Evolutionary conservation across 2,888 invertebrate species (phyloP), one percentile per base, ranked within the genome.

Genomic region (Xestoiulus laeticollis): DNA sequence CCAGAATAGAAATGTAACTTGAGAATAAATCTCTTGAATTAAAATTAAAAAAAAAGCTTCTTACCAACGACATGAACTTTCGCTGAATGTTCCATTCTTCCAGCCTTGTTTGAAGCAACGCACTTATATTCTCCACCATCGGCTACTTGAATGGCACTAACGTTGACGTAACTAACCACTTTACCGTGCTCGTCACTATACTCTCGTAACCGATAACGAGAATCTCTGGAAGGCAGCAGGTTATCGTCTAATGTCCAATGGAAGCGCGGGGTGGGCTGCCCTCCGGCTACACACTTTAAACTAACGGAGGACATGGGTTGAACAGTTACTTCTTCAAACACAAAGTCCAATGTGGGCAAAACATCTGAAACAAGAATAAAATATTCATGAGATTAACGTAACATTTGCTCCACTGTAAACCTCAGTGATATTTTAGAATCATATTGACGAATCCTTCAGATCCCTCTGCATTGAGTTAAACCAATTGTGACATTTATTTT

Each of bases 181-280:
- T 87, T 59, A 32, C 88, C 89, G 16, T 86, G 84, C 14, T 59
- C 87, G 33, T 88, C 88, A 30, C 86, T 22, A 12, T 30, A 53
- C 19, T 88, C 88, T n/a, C 43, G 44, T 10, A 85, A 53, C 43
- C 85, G 68, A 44, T 84, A 87, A 26, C 89, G 89, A 30, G 85
- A 10, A 30, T 85, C 84, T 22, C 59, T 48, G 1, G 85, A 16
- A 16, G 89, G 88, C 43, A 89, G 43, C n/a, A 43, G 14, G 26
- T 32, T 26, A 26, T 88, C 92, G 6, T 91, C 89, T 68, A 89
- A 78, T 38, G 89, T 89, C 89, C 89, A 89, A 33, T 87, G 87
- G 43, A 91, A 87, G 91, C 92, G 89, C 90, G 91, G 90, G 91
- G 92, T 84, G 89, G 90, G 87, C 91, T 90, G 53, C 89, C 90